Evolutionary conservation across 2,113 vertebrate genomes (phyloP), one percentile per base, ranked within the genome.

Genomic region (Dicaeum eximium): DNA sequence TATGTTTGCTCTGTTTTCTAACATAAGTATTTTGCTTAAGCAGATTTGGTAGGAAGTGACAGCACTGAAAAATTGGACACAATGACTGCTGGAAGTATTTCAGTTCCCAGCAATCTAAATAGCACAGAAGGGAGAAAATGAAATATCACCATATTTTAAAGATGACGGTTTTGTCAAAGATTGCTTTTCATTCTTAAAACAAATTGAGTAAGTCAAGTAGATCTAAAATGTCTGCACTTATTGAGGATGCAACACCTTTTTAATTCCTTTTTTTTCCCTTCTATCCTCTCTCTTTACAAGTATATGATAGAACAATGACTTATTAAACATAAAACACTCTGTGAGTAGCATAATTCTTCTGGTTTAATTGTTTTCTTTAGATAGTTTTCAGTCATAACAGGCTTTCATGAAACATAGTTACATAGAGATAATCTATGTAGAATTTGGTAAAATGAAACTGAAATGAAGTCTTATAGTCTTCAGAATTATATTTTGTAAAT

Each of bases 151-250:
- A 45, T 96, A 87, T 93, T 98, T 98, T 97, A 93, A 96, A 97
- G 92, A 97, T 98, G 93, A 98, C 98, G 96, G 92, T 98, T 98
- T 97, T 98, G 96, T 97, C 97, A 97, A 97, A 98, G 92, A 97
- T 97, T 94, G 79, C 74, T 95, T 94, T 97, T 95, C 88, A 91
- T 51, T 96, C 86, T 86, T 96, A 96, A 98, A 98, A 97, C 91
- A 97, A 97, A 96, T 96, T 62, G 93, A 96, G 80, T 96, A 96
- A 96, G 97, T 96, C 83, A 95, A 96, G 53, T 95, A 35, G 81
- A 92, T 93, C 89, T 96, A 88, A 96, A 97, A 93, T 70, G 15
- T 74, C 65, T 84, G 64, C 48, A 31, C 25, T 93, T 69, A 60
- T 11, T 21, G 75, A 95, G 86, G 53, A 94, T 58, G 27, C 48